phyloP scores from a whole-genome alignment of 92 coral and sea anemone species.

The Hydrozoanthus gracilis region DNA sequence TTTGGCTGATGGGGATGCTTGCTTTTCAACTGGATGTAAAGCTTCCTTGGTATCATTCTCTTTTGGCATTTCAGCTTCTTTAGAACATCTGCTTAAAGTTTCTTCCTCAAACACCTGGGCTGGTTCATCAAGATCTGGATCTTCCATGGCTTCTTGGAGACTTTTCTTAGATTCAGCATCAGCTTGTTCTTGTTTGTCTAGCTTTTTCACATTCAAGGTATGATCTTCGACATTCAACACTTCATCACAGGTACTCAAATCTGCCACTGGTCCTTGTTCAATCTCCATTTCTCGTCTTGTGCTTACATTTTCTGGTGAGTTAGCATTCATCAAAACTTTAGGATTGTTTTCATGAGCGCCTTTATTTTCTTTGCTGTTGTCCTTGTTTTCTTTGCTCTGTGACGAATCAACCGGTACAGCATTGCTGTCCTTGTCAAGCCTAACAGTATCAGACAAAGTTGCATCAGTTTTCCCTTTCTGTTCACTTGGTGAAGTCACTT shows the following conservation, averaged over 20 bases:
- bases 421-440: neutral
- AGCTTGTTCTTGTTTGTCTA: neutral
- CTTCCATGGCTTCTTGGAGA: neutral
- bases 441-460: neutral
- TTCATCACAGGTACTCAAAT: neutral
- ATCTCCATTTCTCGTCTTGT: neutral
- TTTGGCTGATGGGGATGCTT: neutral
- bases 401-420: neutral
- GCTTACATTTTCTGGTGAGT: neutral
- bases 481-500: neutral
- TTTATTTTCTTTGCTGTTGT: neutral
- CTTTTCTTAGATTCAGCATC: neutral
- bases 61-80: neutral
- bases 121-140: neutral
- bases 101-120: neutral
- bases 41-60: neutral
- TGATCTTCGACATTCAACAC: neutral
- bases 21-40: neutral
- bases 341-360: neutral
- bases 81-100: neutral
- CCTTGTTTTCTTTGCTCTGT: neutral
- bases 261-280: constrained; percentile 1
- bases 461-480: neutral
- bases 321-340: neutral
- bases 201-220: no score